Evolutionary conservation across 2,113 vertebrate species (phyloP).

Genomic region (Deroptyus accipitrinus): DNA sequence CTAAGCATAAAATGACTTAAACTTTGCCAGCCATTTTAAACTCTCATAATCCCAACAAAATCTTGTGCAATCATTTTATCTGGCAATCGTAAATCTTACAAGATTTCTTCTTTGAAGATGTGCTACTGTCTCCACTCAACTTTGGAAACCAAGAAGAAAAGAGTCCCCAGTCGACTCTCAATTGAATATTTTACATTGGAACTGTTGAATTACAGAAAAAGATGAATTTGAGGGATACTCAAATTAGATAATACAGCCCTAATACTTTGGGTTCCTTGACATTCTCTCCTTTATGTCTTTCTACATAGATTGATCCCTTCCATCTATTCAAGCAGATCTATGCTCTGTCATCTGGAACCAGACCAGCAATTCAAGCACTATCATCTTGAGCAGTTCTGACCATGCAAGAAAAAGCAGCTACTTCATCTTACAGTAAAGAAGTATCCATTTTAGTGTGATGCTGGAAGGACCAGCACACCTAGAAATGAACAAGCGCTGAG

Average conservation of each 20-base stretch:
- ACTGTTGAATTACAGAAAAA: neutral
- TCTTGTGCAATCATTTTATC: neutral
- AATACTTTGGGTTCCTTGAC: neutral
- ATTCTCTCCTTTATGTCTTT: neutral
- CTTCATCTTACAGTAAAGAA: neutral
- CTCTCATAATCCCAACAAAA: neutral
- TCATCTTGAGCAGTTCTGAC: neutral
- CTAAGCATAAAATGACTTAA: neutral
- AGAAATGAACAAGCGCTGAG: neutral
- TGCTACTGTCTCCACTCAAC: neutral
- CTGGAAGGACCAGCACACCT: neutral
- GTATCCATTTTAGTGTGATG: neutral
- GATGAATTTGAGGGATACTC: neutral
- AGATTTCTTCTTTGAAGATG: neutral
- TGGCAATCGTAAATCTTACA: neutral
- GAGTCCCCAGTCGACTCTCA: neutral
- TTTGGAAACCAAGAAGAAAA: neutral
- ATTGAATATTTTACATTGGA: neutral
- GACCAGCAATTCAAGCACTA: neutral
- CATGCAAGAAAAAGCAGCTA: neutral
- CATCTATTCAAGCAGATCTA: neutral
- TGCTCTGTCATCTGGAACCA: neutral
- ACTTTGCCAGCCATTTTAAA: neutral
- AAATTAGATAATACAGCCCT: neutral
- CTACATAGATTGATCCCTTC: neutral